Evolutionary conservation across 1,140 invertebrate species (phyloP), one percentile per base, ranked within the genome.

Genomic region (Hormaphis cornu): DNA sequence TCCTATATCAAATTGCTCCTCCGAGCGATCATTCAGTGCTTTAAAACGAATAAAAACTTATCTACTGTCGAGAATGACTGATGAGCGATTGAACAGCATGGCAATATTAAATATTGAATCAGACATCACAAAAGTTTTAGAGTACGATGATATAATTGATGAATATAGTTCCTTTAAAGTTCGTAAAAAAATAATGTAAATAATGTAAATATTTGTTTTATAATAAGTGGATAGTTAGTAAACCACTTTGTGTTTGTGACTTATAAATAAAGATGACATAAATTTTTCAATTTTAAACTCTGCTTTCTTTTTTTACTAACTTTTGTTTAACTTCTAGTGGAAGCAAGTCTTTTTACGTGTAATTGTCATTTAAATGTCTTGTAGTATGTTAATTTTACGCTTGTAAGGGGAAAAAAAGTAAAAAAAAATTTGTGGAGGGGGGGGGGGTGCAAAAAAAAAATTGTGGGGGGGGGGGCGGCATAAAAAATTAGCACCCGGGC

Each of bases 1-100:
- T 18, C 48, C 50, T 24, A 50, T 69, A 18, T 70, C 70, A 24
- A 69, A 44, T 18, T 71, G 70, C 40, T 50, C 48, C 42, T 66
- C 69, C 10, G 71, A 72, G 46, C n/a, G 71, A 26, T 72, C 69
- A 53, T 72, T 72, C 66, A 71, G 48, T 26, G 66, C 71, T 46
- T 70, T 72, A 40, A 70, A n/a, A n/a, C n/a, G n/a, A n/a, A n/a
- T n/a, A 58, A 42, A 70, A 42, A 52, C 4, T 52, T 72, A 72
- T 30, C 44, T 72, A 42, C 6, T 54, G 26, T 37, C 52, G 26
- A 50, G 35, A 26, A 61, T 56, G 42, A 40, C 22, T 7, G 46
- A 61, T 52, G 42, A 54, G 28, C 52, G 56, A 59, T 44, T 72
- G 14, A 72, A 50, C 30, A 33, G 59, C 22, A 53, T 48, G 6